Conservation (phyloP, 2,888 invertebrate species). For the Sussaba pulchella region DNA sequence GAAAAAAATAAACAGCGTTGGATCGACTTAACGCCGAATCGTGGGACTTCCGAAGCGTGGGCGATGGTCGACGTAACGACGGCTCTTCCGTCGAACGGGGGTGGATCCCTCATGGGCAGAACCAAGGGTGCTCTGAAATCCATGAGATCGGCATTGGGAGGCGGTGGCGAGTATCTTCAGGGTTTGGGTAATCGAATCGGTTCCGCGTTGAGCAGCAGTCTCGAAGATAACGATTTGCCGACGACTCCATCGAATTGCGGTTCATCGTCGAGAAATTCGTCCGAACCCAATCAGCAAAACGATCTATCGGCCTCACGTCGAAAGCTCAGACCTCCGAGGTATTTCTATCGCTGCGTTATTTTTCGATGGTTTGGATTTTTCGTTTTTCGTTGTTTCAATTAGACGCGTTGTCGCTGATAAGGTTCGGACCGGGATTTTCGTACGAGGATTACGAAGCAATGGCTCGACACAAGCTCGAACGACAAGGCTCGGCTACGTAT, state of each 20-base stretch:
- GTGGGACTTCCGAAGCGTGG: background rate
- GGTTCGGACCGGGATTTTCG: constrained; percentile 80
- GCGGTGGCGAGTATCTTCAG: constrained; percentile 82
- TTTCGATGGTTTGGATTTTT: no score
- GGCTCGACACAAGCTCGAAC: constrained; percentile 82
- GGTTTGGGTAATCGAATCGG: constrained; percentile 81
- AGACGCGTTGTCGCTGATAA: no score
- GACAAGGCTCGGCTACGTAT: constrained; percentile 76
- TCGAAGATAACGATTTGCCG: constrained; percentile 81
- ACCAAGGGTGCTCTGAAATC: constrained; percentile 82
- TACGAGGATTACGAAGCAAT: constrained; percentile 84
- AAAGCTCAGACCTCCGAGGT: constrained; percentile 79
- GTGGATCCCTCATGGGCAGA: constrained; percentile 80
- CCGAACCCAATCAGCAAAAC: constrained; percentile 72
- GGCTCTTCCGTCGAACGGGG: constrained; percentile 73
- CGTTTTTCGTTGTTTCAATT: no score
- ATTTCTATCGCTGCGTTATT: no score
- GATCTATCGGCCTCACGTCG: constrained; percentile 67
- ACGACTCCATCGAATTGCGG: constrained; percentile 77
- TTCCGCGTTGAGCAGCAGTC: constrained; percentile 81
- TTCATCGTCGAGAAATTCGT: constrained; percentile 72
- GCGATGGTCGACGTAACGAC: constrained; percentile 80
- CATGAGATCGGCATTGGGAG: constrained; percentile 81
- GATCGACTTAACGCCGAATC: background rate
- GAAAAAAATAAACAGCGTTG: background rate